Base-by-base conservation (phyloP, 2,113 vertebrate genomes). In the Psophia crepitans region DNA sequence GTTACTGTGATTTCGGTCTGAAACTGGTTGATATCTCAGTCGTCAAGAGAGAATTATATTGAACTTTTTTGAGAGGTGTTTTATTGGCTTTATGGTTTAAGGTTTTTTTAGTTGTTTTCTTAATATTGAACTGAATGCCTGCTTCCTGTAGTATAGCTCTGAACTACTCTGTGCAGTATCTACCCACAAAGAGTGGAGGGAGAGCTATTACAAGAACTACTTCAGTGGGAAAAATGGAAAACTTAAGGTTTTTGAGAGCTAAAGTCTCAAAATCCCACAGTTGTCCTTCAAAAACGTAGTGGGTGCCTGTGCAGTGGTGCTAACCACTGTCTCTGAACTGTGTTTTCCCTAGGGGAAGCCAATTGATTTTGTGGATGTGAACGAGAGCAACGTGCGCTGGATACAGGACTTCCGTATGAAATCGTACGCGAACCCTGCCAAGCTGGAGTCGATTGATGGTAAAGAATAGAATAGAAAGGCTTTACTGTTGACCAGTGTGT, bases 401-500 rank as follows among this genome's bases (percentile, higher is more conserved):
- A 98, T 99, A 91, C 99, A 99, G 96, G 99, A 99, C 96, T 99
- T 99, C 80, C 98, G 98, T 11, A 96, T 99, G 75, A 99, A 99
- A 93, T 98, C 99, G 2, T 99, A 99, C 0, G 98, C 99, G 30
- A 99, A 77, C 90, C 99, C 99, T 0, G 99, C 99, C 90, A 99
- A 99, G 97, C 95, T 99, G 53, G 99, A 99, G 97, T 99, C 99
- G 14, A 99, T 99, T 4, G 99, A 99, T 17, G 99, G 99, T 99
- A 94, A 97, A n/a, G n/a, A n/a, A n/a, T n/a, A n/a, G n/a, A n/a
- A n/a, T n/a, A n/a, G n/a, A n/a, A n/a, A 76, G 11, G 30, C 54
- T 66, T 61, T 39, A 3, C 73, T 41, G 8, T 35, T 30, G 39
- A 20, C 39, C 24, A 6, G 7, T 12, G 17, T n/a, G 19, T 12